These are phyloP conservation scores for Aphelenchoides bicaudatus DNA, from an alignment of 2,888 invertebrate species.

Conservation along the genomic window DNA sequence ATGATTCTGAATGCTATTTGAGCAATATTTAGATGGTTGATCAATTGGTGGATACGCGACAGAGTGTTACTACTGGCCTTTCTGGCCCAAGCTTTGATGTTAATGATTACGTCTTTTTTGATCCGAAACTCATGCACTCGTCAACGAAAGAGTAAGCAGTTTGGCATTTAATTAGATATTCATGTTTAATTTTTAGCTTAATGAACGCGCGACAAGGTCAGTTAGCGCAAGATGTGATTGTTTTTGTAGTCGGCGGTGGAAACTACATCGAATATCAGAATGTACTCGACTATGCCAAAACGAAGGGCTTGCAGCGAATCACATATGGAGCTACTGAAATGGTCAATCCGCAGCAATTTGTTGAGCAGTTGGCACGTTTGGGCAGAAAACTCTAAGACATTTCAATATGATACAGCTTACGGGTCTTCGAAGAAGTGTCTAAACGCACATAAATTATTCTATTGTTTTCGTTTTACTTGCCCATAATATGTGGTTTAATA, in stretches of 20 bases:
- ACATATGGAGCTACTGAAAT: slow-evolving; percentile 92
- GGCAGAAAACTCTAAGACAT: slow-evolving; percentile 17
- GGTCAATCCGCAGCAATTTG: slow-evolving; percentile 86
- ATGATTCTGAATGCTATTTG: not conserved
- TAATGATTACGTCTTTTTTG: slow-evolving; percentile 86
- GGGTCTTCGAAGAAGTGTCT: too few relatives aligned
- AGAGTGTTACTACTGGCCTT: slow-evolving; percentile 28
- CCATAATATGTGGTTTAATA: too few relatives aligned
- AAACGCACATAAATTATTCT: too few relatives aligned
- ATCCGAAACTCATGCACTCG: slow-evolving; percentile 82
- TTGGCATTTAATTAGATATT: not conserved
- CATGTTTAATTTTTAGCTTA: slow-evolving; percentile 18
- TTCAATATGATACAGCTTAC: too few relatives aligned
- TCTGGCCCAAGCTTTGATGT: slow-evolving; percentile 74
- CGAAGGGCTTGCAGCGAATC: slow-evolving; percentile 68
- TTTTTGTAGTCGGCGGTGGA: slow-evolving; percentile 68
- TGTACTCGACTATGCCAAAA: slow-evolving; percentile 87
- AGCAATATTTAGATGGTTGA: slow-evolving; percentile 44
- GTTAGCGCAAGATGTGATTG: slow-evolving; percentile 61
- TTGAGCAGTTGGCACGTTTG: slow-evolving; percentile 70
- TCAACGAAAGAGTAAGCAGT: slow-evolving; percentile 43
- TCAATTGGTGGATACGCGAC: slow-evolving; percentile 46
- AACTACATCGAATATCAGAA: slow-evolving; percentile 99
- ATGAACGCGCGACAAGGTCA: slow-evolving; percentile 41
- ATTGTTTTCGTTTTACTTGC: too few relatives aligned